Conservation (phyloP, 2,113 vertebrate genomes). For the Tragulus kanchil region DNA sequence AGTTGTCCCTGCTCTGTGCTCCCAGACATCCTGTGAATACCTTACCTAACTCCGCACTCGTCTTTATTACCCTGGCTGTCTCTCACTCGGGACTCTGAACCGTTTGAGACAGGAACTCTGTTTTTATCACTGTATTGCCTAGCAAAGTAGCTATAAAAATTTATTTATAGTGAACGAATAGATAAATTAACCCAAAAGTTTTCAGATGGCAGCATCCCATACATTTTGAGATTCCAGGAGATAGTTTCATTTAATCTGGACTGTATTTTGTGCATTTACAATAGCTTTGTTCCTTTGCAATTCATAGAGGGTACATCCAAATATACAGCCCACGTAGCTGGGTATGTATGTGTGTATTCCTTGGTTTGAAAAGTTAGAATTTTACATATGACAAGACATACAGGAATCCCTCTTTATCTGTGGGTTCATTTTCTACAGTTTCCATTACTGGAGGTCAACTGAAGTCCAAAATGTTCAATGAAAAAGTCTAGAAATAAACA, state of each 20-base stretch:
- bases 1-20: neutral
- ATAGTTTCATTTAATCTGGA: neutral
- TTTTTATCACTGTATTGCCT: neutral
- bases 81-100: neutral
- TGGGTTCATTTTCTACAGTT: neutral
- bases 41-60: neutral
- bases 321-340: neutral
- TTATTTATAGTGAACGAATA: neutral
- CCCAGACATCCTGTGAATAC: neutral
- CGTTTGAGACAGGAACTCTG: neutral
- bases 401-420: neutral
- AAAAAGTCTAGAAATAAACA: neutral
- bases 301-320: neutral
- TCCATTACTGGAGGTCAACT: neutral
- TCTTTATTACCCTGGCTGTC: neutral
- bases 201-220: neutral
- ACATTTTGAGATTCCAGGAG: neutral
- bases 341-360: neutral
- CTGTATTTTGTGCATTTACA: neutral
- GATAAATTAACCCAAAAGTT: neutral
- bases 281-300: neutral
- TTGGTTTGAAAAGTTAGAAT: constrained; percentile 12
- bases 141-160: neutral
- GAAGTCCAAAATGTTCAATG: neutral
- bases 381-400: neutral